Evolutionary conservation across 2,113 vertebrate species (phyloP).

Genomic region (Leptodactylus fuscus): DNA sequence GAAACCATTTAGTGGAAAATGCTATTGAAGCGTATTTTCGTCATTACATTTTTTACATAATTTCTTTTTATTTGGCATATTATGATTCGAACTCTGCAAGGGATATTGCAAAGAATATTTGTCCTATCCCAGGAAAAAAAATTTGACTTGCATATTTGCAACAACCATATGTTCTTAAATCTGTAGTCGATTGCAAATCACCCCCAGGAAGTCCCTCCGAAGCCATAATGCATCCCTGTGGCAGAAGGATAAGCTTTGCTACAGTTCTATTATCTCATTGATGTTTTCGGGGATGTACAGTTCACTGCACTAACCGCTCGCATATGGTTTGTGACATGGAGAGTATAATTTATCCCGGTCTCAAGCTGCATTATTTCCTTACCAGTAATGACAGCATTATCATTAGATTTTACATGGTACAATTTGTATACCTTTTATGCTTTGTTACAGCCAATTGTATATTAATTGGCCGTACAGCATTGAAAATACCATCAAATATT

Average conservation of each 20-base stretch:
- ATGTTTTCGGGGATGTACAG: constrained; percentile 17
- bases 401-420: not conserved
- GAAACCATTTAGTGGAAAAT: not conserved
- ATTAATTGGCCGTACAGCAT: not conserved
- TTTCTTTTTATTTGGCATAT: constrained; percentile 24
- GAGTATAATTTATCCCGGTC: constrained; percentile 24
- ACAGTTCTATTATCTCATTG: constrained; percentile 31
- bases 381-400: not conserved
- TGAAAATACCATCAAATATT: too few species aligned
- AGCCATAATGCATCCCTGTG: constrained; percentile 22
- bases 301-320: constrained; percentile 13
- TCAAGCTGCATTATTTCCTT: not conserved
- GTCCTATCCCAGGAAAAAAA: not conserved
- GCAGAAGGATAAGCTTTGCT: constrained; percentile 17
- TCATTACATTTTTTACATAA: constrained; percentile 20
- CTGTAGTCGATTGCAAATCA: constrained; percentile 36
- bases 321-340: not conserved
- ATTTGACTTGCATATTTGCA: constrained; percentile 23
- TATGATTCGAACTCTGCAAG: constrained; percentile 41
- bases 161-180: constrained; percentile 47
- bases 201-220: constrained; percentile 40
- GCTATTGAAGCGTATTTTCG: not conserved
- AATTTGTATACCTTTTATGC: not conserved
- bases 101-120: not conserved
- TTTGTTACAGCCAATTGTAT: not conserved